These are phyloP conservation scores for Pantala flavescens DNA, from an alignment of 1,140 invertebrate species.

Conservation along the genomic window DNA sequence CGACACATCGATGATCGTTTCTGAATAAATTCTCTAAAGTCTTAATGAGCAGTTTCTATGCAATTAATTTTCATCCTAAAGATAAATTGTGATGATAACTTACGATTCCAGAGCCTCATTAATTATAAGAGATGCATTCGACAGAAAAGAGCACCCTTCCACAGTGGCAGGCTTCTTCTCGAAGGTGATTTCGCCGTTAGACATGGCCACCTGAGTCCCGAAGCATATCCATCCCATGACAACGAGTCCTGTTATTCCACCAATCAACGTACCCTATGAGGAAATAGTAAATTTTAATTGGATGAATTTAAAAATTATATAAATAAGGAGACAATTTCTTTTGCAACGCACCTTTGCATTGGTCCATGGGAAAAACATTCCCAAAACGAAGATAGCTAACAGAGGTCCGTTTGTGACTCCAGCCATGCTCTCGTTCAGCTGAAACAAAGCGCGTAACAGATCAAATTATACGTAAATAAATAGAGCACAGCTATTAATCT, in stretches of 20 bases:
- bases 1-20: no score
- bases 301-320: no score
- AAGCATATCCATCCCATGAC: slow-evolving; percentile 75
- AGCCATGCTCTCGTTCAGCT: slow-evolving; percentile 32
- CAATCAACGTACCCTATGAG: slow-evolving; percentile 62
- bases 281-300: background rate
- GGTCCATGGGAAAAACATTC: slow-evolving; percentile 40
- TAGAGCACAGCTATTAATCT: no score
- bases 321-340: no score
- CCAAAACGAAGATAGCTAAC: slow-evolving; percentile 38
- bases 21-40: no score
- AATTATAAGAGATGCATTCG: no score
- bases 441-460: background rate
- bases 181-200: slow-evolving; percentile 46
- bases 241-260: slow-evolving; percentile 53
- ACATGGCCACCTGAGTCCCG: slow-evolving; percentile 66
- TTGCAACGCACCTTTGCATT: slow-evolving; percentile 29
- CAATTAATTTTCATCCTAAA: no score
- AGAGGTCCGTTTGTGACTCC: slow-evolving; percentile 30
- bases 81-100: no score
- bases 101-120: no score
- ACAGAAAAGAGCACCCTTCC: slow-evolving; percentile 16
- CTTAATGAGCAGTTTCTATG: no score
- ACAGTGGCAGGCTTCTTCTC: slow-evolving; percentile 19
- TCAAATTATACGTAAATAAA: no score